Conservation (phyloP, 2,888 invertebrate genomes). For the Trisateles emortualis region DNA sequence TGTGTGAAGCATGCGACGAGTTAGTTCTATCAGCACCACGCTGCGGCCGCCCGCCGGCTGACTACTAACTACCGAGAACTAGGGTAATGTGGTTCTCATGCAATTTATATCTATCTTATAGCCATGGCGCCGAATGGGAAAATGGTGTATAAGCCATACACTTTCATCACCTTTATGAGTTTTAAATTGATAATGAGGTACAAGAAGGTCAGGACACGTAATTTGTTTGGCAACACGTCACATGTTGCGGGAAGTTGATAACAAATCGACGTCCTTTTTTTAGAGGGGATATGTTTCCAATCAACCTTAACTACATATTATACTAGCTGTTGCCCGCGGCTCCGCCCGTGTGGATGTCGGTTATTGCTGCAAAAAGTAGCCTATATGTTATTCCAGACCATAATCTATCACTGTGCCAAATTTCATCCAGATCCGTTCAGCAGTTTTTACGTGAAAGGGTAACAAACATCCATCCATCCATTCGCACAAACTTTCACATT, state of each 20-base stretch:
- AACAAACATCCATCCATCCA: too few species aligned
- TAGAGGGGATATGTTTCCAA: too few species aligned
- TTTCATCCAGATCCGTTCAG: too few species aligned
- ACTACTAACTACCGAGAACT: slow-evolving; percentile 33
- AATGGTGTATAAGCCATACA: slow-evolving; percentile 28
- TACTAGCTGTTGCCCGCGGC: too few species aligned
- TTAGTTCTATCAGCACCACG: slow-evolving; percentile 9
- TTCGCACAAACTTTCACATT: too few species aligned
- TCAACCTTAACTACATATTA: too few species aligned
- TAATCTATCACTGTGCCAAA: too few species aligned
- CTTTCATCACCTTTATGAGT: slow-evolving; percentile 31
- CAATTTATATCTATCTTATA: slow-evolving; percentile 25
- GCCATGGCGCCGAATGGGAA: slow-evolving; percentile 22
- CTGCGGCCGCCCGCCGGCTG: slow-evolving; percentile 11
- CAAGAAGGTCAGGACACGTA: neutral
- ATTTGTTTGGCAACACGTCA: neutral
- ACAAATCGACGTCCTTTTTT: too few species aligned
- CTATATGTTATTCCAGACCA: too few species aligned
- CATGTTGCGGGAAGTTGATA: neutral
- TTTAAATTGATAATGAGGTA: slow-evolving; percentile 33
- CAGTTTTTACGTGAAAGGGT: too few species aligned
- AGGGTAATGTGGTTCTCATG: slow-evolving; percentile 43
- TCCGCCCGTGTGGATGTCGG: too few species aligned
- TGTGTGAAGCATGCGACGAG: slow-evolving; percentile 2
- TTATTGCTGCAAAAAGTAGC: too few species aligned